Evolutionary conservation across 2,888 invertebrate species (phyloP).

Genomic region (Agonum fuliginosum): DNA sequence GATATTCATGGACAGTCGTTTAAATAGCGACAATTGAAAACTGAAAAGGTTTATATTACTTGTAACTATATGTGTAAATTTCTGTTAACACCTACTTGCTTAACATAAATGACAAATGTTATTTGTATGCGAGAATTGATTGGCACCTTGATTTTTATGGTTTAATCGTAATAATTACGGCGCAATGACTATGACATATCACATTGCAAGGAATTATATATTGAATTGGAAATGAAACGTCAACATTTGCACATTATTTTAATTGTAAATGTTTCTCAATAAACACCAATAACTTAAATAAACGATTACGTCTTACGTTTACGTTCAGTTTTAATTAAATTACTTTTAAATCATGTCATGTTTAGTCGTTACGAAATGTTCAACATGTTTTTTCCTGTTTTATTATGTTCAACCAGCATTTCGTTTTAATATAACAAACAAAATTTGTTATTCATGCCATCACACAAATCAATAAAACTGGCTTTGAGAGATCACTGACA

Average conservation of each 20-base stretch:
- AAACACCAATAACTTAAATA: too few species aligned
- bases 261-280: too few species aligned
- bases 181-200: background rate
- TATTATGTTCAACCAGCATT: too few species aligned
- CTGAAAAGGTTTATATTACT: background rate
- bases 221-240: background rate
- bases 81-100: background rate
- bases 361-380: too few species aligned
- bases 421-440: too few species aligned
- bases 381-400: too few species aligned
- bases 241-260: background rate
- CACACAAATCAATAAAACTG: too few species aligned
- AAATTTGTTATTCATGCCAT: too few species aligned
- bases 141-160: conserved; percentile 12
- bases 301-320: too few species aligned
- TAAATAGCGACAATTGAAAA: conserved; percentile 10
- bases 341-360: too few species aligned
- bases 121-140: conserved; percentile 3
- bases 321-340: too few species aligned
- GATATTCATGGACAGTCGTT: conserved; percentile 14
- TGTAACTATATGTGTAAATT: background rate
- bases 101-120: conserved; percentile 3
- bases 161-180: background rate
- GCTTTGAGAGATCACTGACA: too few species aligned
- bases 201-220: background rate